Evolutionary conservation across 37 sponge, comb jelly and placozoan species (phyloP).

Genomic region (Agelas oroides): DNA sequence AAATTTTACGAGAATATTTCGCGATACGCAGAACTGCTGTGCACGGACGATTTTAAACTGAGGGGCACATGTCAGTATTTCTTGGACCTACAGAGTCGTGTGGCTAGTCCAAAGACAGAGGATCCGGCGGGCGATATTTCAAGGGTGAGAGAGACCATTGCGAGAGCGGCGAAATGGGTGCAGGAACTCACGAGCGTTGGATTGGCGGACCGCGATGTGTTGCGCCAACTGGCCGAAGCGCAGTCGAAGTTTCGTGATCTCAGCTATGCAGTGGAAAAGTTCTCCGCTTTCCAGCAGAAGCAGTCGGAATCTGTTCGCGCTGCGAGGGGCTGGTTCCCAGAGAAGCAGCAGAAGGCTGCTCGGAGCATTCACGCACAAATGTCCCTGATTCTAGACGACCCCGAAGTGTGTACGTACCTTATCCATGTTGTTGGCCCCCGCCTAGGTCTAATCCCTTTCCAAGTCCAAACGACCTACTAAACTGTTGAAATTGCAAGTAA

Average conservation of each 20-base stretch:
- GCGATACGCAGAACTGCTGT: slow-evolving; percentile 52
- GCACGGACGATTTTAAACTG: slow-evolving; percentile 55
- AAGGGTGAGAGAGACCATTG: slow-evolving; percentile 52
- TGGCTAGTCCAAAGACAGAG: slow-evolving; percentile 42
- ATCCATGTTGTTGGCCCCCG: slow-evolving; percentile 69
- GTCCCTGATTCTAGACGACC: slow-evolving; percentile 44
- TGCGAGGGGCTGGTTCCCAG: slow-evolving; percentile 55
- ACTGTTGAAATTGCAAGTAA: too few species aligned
- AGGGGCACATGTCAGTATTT: slow-evolving; percentile 65
- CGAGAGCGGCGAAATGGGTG: slow-evolving; percentile 41
- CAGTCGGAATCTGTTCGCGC: slow-evolving; percentile 34
- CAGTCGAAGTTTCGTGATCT: slow-evolving; percentile 40
- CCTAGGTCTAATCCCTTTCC: slow-evolving; percentile 55
- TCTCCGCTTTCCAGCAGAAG: slow-evolving; percentile 57
- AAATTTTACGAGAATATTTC: slow-evolving; percentile 77
- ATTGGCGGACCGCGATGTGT: slow-evolving; percentile 59
- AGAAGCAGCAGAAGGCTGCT: slow-evolving; percentile 64
- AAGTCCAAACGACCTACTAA: neutral
- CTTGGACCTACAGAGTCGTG: slow-evolving; percentile 64
- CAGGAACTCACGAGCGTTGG: slow-evolving; percentile 65
- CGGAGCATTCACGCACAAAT: slow-evolving; percentile 62
- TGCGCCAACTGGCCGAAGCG: slow-evolving; percentile 50
- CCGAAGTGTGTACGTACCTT: slow-evolving; percentile 54
- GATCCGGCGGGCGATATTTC: slow-evolving; percentile 28
- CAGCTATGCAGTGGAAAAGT: slow-evolving; percentile 59